These are phyloP conservation scores for Galaxea fascicularis DNA, from an alignment of 92 coral and sea anemone species.

Conservation along the genomic window DNA sequence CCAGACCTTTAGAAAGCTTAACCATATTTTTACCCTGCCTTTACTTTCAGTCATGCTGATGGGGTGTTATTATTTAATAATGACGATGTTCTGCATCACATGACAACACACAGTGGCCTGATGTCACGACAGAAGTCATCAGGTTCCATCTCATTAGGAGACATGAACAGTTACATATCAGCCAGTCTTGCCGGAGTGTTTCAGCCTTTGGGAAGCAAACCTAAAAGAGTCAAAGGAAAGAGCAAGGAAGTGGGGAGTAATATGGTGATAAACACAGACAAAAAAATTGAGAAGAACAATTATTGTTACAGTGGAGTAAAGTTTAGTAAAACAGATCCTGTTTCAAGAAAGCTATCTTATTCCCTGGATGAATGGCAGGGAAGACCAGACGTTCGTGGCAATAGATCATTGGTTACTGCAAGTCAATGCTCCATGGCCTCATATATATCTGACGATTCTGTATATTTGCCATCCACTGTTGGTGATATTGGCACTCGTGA, in stretches of 20 bases:
- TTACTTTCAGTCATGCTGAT: constrained; percentile 74
- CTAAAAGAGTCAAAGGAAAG: constrained; percentile 54
- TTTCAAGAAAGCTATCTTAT: constrained; percentile 40
- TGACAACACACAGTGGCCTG: constrained; percentile 58
- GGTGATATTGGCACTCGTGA: neutral
- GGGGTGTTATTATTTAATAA: constrained; percentile 78
- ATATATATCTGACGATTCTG: neutral
- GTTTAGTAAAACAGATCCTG: constrained; percentile 6
- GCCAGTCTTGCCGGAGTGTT: constrained; percentile 86
- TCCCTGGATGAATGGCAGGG: constrained; percentile 9
- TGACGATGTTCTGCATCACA: constrained; percentile 84
- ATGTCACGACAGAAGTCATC: constrained; percentile 33
- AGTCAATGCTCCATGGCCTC: neutral
- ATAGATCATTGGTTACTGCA: neutral
- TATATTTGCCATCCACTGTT: neutral
- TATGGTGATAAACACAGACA: neutral
- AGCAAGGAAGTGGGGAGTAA: constrained; percentile 1
- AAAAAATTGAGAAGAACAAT: neutral
- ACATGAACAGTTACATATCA: constrained; percentile 82
- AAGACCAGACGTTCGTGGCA: neutral
- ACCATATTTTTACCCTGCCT: neutral
- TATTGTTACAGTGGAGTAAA: neutral
- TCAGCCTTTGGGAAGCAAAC: constrained; percentile 77
- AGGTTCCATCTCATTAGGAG: constrained; percentile 72
- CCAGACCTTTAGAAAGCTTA: neutral